A percentile compares a stretch with the other conserved stretches of the same genome.
These are phyloP conservation scores for Tachysurus vachellii DNA, from an alignment of 2,113 vertebrate genomes.

Conservation along the genomic window DNA sequence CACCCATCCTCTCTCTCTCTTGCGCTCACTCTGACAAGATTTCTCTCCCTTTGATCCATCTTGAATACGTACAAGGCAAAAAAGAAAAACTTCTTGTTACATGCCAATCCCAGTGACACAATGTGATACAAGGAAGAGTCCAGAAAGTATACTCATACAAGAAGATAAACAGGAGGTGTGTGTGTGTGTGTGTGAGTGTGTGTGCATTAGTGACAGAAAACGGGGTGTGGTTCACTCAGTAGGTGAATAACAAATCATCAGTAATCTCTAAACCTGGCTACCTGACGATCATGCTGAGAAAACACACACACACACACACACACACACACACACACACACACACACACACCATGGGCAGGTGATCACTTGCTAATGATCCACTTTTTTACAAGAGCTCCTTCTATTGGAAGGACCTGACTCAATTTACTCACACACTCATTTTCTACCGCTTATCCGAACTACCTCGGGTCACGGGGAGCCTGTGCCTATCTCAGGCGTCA, in stretches of 20 bases:
- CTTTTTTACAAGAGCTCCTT: not conserved
- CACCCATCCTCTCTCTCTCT: constrained; percentile 36
- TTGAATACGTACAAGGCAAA: constrained; percentile 27
- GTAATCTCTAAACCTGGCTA: constrained; percentile 49
- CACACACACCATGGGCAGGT: constrained; percentile 1
- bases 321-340: not conserved
- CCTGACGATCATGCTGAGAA: constrained; percentile 36
- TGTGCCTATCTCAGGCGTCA: no score
- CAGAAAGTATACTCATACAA: not conserved
- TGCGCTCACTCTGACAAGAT: constrained; percentile 14
- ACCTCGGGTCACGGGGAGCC: no score
- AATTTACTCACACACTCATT: no score
- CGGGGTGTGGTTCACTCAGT: constrained; percentile 41
- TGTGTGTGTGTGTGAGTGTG: not conserved
- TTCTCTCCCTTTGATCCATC: constrained; percentile 18
- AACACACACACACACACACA: constrained; percentile 12
- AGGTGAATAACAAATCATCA: constrained; percentile 40
- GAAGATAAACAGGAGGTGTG: constrained; percentile 20
- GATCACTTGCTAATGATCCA: constrained; percentile 10
- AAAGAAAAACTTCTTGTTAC: constrained; percentile 26
- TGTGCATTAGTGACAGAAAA: constrained; percentile 18
- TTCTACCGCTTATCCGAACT: no score
- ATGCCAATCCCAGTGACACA: constrained; percentile 20
- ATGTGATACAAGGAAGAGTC: not conserved
- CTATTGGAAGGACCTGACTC: not conserved